These are phyloP conservation scores for Agrochola macilenta DNA, from an alignment of 2,888 invertebrate species.

Conservation along the genomic window DNA sequence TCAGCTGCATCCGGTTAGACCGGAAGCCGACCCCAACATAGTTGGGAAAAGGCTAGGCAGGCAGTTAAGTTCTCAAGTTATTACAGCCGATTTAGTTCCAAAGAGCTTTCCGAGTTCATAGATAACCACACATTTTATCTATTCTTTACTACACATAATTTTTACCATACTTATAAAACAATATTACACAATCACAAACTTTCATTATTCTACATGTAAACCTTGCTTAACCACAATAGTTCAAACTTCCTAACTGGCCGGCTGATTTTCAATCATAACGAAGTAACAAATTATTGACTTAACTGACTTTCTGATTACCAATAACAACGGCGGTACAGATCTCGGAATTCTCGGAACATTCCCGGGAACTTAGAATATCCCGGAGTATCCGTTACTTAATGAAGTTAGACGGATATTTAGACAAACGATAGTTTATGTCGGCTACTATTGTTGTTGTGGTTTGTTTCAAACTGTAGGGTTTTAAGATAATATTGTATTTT, in stretches of 20 bases:
- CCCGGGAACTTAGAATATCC: background rate
- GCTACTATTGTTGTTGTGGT: background rate
- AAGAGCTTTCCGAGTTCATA: no score
- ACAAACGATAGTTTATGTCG: background rate
- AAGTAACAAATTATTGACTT: conserved; percentile 47
- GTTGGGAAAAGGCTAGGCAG: no score
- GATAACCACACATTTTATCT: no score
- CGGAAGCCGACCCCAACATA: no score
- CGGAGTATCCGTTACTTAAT: conserved; percentile 14
- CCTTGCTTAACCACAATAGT: conserved; percentile 18
- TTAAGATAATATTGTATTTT: background rate
- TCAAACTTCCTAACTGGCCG: conserved; percentile 33
- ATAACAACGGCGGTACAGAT: conserved; percentile 16
- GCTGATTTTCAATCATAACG: conserved; percentile 49
- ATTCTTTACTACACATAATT: no score
- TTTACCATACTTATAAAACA: no score
- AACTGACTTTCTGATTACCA: conserved; percentile 40
- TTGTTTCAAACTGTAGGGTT: background rate
- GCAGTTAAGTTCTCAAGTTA: no score
- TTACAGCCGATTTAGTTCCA: no score
- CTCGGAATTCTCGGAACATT: background rate
- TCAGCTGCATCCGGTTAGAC: no score
- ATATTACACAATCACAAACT: background rate
- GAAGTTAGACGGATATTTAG: background rate
- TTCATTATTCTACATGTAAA: conserved; percentile 35